Base-by-base conservation (phyloP, 2,888 invertebrate genomes). In the Noctua pronuba region DNA sequence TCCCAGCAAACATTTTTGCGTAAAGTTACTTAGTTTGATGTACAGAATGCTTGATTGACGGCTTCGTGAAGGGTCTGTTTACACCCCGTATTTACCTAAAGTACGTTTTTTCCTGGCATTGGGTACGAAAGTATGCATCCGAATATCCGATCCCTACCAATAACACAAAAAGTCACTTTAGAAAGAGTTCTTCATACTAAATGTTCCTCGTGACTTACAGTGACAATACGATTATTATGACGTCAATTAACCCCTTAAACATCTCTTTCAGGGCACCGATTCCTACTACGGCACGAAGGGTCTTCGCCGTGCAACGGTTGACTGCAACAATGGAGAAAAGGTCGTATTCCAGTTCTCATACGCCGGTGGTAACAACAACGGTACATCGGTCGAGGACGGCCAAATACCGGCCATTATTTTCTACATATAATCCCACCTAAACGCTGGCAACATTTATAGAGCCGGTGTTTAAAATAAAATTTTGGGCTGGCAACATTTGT, bases 341-440 rank as follows among this genome's bases (percentile, higher is more conserved):
- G 97, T 98, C 1, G 98, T 98, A 8, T 98, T 99, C 93, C 98
- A 98, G 92, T 99, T 99, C 94, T 98, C 98, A 6, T 98, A 98
- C 92, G 98, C 98, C 3, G 98, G 98, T n/a, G 98, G 98, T 21
- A 98, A 98, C 92, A 98, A 98, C 93, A 98, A 98, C 91, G 98
- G 98, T 0, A 98, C 98, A 2, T 98, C 98, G 0, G 98, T 98
- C 2, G 98, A 98, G 90, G 98, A 98, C 92, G 98, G 99, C 67
- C 99, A 99, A 95, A 98, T 99, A 87, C 99, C 99, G 18, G 98
- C 98, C 92, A 98, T 99, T 82, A 98, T 98, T 88, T 99, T 98
- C 96, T 98, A 98, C 91, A 97, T 97, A 86, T 97, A 84, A 84
- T 70, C 69, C 72, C 77, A 77, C 76, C 66, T 82, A 52, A 70